Base-by-base conservation (phyloP, 2,797 vertebrate species). In the Clarias platycephalus region DNA sequence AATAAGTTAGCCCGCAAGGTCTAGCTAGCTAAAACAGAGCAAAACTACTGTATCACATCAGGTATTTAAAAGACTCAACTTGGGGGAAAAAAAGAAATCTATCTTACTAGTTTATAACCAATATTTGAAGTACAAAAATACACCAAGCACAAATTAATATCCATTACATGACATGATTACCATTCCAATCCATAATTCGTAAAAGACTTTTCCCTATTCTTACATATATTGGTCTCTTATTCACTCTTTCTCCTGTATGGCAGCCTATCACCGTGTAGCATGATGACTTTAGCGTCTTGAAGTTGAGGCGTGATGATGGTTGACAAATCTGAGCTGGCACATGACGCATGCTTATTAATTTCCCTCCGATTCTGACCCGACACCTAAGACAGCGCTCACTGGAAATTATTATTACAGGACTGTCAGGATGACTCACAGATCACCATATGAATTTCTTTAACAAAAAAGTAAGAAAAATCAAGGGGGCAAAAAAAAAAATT, bases 301-400 rank as follows among this genome's bases (percentile, higher is more conserved):
- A 34, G 28, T 60, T 24, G 57, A 20, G 57, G 31, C 5, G 53
- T 60, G 22, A 78, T 24, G 26, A 34, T 58, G 49, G 55, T 31
- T 75, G 72, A 75, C 49, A 75, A 26, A 75, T 58, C 28, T 77
- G 76, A 78, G 76, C 31, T 62, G 34, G 34, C 13, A 78, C 34
- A 40, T 79, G 60, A 78, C 6, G 12, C 31, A 40, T 40, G 22
- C 57, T 60, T 37, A 58, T 31, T 37, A 57, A 76, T 31, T 34
- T 58, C 55, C 55, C 37, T 58, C 4, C 9, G 12, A 40, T 62
- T 62, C 20, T 78, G 75, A 37, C 57, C n/a, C 9, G 3, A 78
- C 75, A 62, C 37, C 57, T 13, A 58, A 44, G 58, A 79, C 58
- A 63, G 22, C 1, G 16, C 58, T 79, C 34, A 79, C 58, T 49